Percentiles rank a stretch among this genome's conserved stretches.
Evolutionary conservation across 2,888 invertebrate genomes (phyloP).

Genomic region (Coecobrya sp.): DNA sequence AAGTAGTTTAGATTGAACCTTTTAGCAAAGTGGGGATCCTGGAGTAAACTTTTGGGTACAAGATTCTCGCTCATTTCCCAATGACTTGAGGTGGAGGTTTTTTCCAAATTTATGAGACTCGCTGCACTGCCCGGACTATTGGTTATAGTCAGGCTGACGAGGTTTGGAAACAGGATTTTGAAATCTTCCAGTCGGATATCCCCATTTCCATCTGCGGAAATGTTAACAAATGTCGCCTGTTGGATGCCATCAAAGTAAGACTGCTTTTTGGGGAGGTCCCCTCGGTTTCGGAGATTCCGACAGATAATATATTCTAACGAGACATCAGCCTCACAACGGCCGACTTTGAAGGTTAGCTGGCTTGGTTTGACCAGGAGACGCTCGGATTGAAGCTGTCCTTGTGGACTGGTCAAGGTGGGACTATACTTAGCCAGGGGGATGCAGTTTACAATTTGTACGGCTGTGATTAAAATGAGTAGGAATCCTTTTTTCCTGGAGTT

Average conservation of each 20-base stretch:
- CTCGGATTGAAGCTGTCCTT: no score
- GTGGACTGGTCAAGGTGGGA: no score
- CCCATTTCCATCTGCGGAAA: slow-evolving; percentile 42
- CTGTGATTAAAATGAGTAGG: no score
- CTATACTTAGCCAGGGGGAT: no score
- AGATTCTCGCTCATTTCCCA: slow-evolving; percentile 23
- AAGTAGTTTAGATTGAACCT: slow-evolving; percentile 58
- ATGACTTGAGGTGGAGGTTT: neutral
- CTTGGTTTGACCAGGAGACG: slow-evolving; percentile 62
- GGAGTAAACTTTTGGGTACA: slow-evolving; percentile 53
- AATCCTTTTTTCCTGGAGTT: no score
- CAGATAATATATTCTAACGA: slow-evolving; percentile 76
- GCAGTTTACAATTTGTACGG: no score
- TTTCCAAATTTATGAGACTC: slow-evolving; percentile 65
- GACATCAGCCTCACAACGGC: slow-evolving; percentile 74
- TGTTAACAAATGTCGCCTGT: slow-evolving; percentile 75
- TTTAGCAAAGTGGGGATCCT: slow-evolving; percentile 54
- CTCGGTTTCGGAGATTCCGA: slow-evolving; percentile 38
- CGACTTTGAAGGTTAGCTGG: slow-evolving; percentile 72
- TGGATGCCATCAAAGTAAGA: slow-evolving; percentile 66
- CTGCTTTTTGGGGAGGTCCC: slow-evolving; percentile 70
- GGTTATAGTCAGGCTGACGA: slow-evolving; percentile 71
- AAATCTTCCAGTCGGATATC: slow-evolving; percentile 72
- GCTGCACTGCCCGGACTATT: slow-evolving; percentile 66
- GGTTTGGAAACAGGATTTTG: slow-evolving; percentile 71